phyloP scores from a whole-genome alignment of 2,113 vertebrate genomes.

The Tenrec ecaudatus region DNA sequence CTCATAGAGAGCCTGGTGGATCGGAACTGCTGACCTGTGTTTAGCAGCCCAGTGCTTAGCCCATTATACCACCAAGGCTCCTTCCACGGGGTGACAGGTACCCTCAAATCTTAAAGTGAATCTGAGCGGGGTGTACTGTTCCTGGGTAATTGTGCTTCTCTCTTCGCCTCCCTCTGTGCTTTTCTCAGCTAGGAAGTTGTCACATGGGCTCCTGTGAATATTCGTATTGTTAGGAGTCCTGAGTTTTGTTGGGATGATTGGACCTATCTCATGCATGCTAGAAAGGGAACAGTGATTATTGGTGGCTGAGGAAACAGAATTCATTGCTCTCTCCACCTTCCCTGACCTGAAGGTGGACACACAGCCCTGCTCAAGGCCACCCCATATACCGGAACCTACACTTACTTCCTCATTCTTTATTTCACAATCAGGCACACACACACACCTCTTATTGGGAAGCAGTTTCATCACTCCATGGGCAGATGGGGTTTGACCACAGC shows the following conservation, averaged over 20 bases:
- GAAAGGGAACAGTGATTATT: neutral
- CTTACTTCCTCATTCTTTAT: neutral
- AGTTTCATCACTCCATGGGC: neutral
- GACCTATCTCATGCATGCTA: neutral
- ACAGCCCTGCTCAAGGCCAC: neutral
- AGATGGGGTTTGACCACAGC: neutral
- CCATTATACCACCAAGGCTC: no score
- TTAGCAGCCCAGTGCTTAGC: no score
- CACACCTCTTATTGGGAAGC: slow-evolving; percentile 11
- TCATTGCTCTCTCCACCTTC: neutral
- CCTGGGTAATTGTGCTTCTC: neutral
- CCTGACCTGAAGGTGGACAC: neutral
- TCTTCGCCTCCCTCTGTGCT: neutral
- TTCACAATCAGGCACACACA: neutral
- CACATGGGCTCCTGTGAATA: neutral
- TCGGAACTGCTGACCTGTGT: no score
- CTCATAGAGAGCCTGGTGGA: no score
- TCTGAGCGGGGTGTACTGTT: neutral
- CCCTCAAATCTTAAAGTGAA: neutral
- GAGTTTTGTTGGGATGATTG: slow-evolving; percentile 7
- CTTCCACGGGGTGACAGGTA: neutral
- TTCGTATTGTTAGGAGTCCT: slow-evolving; percentile 45
- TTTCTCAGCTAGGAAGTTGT: neutral
- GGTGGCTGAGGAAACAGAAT: slow-evolving; percentile 31
- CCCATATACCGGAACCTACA: neutral